Evolutionary conservation across 2,113 vertebrate species (phyloP).

Genomic region (Alligator mississippiensis): DNA sequence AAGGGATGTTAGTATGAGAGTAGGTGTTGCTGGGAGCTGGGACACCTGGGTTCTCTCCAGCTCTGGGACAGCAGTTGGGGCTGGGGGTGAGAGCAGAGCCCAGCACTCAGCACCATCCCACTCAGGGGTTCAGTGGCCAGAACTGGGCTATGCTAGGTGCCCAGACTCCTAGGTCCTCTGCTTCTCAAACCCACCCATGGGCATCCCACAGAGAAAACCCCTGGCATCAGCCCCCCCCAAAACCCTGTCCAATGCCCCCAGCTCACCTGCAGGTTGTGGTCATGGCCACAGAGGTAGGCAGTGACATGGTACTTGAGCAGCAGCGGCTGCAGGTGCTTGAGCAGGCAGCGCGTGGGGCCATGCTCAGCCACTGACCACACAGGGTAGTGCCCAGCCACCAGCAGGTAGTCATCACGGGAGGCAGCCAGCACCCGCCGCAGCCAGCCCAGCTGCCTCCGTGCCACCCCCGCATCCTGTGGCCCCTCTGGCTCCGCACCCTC

Average conservation of each 20-base stretch:
- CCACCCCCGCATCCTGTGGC: slow-evolving; percentile 62
- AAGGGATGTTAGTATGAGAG: no score
- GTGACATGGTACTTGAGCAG: slow-evolving; percentile 85
- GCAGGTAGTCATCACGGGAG: slow-evolving; percentile 86
- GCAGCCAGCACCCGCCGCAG: slow-evolving; percentile 82
- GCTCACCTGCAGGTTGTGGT: slow-evolving; percentile 92
- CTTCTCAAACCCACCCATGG: no score
- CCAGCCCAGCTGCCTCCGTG: slow-evolving; percentile 86
- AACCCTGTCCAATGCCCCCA: not conserved
- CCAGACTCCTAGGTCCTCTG: not conserved
- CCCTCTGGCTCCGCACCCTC: slow-evolving; percentile 76
- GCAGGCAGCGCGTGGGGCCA: slow-evolving; percentile 87
- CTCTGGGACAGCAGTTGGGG: no score
- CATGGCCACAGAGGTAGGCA: slow-evolving; percentile 89
- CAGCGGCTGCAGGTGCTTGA: slow-evolving; percentile 81
- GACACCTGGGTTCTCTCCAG: no score
- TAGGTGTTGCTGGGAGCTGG: not conserved
- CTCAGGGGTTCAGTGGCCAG: not conserved
- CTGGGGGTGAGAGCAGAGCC: no score
- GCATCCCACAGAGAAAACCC: not conserved
- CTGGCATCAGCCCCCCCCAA: not conserved
- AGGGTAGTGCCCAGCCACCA: slow-evolving; percentile 91
- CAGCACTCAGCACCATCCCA: no score
- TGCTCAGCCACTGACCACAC: slow-evolving; percentile 92
- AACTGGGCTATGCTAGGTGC: not conserved